Base-by-base conservation (phyloP, 2,888 invertebrate genomes). In the Cloeon dipterum region DNA sequence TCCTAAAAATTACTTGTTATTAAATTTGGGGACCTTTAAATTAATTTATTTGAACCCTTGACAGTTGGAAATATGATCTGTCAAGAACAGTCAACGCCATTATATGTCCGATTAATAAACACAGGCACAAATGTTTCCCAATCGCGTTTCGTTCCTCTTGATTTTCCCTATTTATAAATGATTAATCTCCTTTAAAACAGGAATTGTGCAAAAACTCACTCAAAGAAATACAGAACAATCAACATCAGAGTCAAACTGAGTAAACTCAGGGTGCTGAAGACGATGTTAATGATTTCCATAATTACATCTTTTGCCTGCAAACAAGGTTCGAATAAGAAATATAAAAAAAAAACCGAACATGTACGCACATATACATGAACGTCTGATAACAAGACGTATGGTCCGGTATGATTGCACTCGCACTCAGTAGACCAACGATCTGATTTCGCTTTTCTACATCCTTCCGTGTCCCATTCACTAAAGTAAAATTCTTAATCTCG, bases 121-220 rank as follows among this genome's bases (percentile, higher is more conserved):
- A 58, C n/a, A 59, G 40, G 40, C 62, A 63, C 35, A 65, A 49
- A 44, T 66, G 62, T 42, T 62, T 59, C 47, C 65, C 65, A 40
- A 66, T 65, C 4, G 60, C 57, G 39, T 58, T 59, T n/a, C 65
- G 52, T 36, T 61, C 59, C 43, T 42, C 37, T 17, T 40, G 42
- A 14, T 39, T 33, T 13, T 34, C 23, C 16, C 39, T 39, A 17
- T 1, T 42, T 34, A 20, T 5, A 18, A 19, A n/a, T 18, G 8
- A 5, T 14, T 32, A 13, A n/a, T n/a, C n/a, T n/a, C n/a, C n/a
- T 20, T 3, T 20, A 3, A 5, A 3, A n/a, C n/a, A 11, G 35
- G 23, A 35, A 13, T 36, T 11, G 36, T 36, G 3, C 25, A n/a
- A n/a, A n/a, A n/a, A 25, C 23, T 33, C 47, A 56, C 57, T 51